phyloP scores from a whole-genome alignment of 2,797 vertebrate genomes.

The Sparus aurata region DNA sequence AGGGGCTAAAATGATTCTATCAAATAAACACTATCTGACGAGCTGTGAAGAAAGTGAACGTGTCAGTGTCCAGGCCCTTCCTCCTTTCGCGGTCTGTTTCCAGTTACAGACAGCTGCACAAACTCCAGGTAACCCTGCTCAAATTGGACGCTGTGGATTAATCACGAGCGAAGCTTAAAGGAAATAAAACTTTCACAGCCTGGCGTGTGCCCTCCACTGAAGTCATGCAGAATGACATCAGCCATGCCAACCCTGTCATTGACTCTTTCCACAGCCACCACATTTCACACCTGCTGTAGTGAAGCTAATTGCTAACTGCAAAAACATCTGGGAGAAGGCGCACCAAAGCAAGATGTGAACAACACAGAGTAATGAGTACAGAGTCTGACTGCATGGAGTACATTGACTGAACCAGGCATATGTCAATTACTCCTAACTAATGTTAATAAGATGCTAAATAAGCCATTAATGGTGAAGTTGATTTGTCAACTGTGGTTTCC shows the following conservation, averaged over 20 bases:
- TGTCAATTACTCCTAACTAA: background rate
- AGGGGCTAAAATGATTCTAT: constrained; percentile 61
- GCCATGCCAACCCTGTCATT: constrained; percentile 37
- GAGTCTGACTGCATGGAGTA: constrained; percentile 22
- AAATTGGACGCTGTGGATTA: constrained; percentile 67
- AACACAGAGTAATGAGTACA: constrained; percentile 19
- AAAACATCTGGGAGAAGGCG: constrained; percentile 45
- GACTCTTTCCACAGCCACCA: constrained; percentile 69
- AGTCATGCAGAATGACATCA: constrained; percentile 77
- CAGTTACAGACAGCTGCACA: constrained; percentile 75
- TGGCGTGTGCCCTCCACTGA: constrained; percentile 61
- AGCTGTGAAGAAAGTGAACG: constrained; percentile 62
- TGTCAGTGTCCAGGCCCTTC: constrained; percentile 47
- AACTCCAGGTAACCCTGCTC: constrained; percentile 77
- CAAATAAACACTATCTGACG: constrained; percentile 80
- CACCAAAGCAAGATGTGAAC: constrained; percentile 20
- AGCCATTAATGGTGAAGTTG: background rate
- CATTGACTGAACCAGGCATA: background rate
- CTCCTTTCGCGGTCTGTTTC: constrained; percentile 66
- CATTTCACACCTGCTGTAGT: constrained; percentile 66
- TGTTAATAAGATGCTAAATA: background rate
- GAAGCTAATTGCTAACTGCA: constrained; percentile 49
- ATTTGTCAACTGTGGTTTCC: background rate
- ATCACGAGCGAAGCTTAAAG: constrained; percentile 66
- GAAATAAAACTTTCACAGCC: constrained; percentile 75